Base-by-base conservation (phyloP, 2,888 invertebrate genomes). In the Galerucella calmariensis region DNA sequence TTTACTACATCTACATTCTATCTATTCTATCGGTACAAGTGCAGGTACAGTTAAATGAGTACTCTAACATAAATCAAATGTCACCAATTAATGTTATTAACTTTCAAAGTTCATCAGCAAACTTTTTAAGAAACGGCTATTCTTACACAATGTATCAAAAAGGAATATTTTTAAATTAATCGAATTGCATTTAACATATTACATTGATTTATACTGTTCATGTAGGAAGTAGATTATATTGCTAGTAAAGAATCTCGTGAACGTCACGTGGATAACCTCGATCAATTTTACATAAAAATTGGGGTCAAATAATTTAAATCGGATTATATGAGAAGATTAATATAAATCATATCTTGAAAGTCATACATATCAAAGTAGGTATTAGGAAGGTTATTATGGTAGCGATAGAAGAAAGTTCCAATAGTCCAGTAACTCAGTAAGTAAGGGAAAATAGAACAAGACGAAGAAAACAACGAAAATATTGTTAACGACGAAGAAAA, bases 261-360 rank as follows among this genome's bases (percentile, higher is more conserved):
- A 46, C 44, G 10, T 65, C 63, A 65, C 63, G 46, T 65, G 63
- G 16, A 44, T 65, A 65, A 65, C 63, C 63, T 65, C 46, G 44
- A 46, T 65, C 46, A 44, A 46, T 63, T 63, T 44, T 44, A 63
- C 44, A 63, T 63, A 46, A 41, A 63, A 63, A 63, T 44, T 46
- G 46, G 44, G 35, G 63, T 65, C 63, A 44, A 56, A 16, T 8
- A n/a, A 51, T 20, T 56, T n/a, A 9, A 56, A 56, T 56, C 20
- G 0, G 20, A 56, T 56, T 16, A 56, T 20, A 56, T 56, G 16
- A 10, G 14, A 56, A 56, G 9, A 20, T 16, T 16, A 56, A 56
- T 56, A 16, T 56, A 56, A n/a, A 56, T 56, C n/a, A 20, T 56
- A 56, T 56, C 10, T 56, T 20, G 16, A 9, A 56, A 16, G 16